Percentiles rank a stretch among this genome's conserved stretches.
Evolutionary conservation across 2,113 vertebrate genomes (phyloP).

Genomic region (Budorcas taxicolor): DNA sequence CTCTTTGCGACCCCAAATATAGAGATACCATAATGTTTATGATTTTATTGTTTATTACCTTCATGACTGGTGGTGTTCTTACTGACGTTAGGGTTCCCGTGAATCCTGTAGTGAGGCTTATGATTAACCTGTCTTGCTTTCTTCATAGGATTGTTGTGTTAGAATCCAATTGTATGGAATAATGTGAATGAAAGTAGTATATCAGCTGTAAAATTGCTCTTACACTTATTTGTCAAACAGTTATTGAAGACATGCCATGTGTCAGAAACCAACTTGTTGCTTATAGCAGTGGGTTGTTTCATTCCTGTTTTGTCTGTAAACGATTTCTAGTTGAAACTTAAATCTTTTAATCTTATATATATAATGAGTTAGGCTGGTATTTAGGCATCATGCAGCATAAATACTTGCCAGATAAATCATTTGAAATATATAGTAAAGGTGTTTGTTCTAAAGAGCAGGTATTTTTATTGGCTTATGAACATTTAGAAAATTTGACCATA

Average conservation of each 20-base stretch:
- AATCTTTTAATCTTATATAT: background rate
- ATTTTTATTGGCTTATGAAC: slow-evolving; percentile 19
- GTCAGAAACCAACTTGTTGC: background rate
- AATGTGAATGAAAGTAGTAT: background rate
- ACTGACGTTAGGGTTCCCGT: background rate
- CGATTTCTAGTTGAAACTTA: slow-evolving; percentile 17
- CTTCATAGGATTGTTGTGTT: background rate
- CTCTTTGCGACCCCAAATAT: background rate
- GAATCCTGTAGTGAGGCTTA: background rate
- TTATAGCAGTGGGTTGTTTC: background rate
- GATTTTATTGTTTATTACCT: background rate
- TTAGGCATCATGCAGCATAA: background rate
- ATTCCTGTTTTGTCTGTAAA: slow-evolving; percentile 32
- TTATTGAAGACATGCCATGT: background rate
- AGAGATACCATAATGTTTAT: background rate
- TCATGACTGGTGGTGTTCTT: background rate
- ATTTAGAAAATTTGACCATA: slow-evolving; percentile 36
- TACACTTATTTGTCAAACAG: background rate
- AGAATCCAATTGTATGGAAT: background rate
- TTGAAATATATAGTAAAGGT: background rate
- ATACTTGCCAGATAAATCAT: slow-evolving; percentile 19
- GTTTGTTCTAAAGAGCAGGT: slow-evolving; percentile 1
- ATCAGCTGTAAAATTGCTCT: background rate
- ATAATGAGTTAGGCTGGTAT: background rate
- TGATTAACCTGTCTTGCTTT: background rate